Conservation (phyloP, 1,140 invertebrate species). For the Lepidurus packardi region DNA sequence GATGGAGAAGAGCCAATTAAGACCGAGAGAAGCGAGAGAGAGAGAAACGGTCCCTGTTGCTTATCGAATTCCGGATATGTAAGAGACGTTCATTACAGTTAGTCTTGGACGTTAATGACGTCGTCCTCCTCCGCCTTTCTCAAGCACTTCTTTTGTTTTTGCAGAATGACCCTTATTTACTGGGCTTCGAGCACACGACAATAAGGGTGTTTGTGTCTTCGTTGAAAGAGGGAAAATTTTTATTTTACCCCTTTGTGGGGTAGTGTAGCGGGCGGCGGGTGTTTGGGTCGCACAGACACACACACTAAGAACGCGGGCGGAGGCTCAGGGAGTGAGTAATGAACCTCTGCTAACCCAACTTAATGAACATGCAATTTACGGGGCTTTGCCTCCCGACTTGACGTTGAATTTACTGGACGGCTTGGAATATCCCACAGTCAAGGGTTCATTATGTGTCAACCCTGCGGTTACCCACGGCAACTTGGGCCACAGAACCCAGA, state of each 20-base stretch:
- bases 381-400: background rate
- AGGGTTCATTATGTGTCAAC: background rate
- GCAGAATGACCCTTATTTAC: background rate
- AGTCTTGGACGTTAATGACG: constrained; percentile 9
- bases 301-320: background rate
- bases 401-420: constrained; percentile 4
- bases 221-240: background rate
- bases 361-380: constrained; percentile 19
- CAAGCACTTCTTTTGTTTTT: constrained; percentile 9
- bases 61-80: constrained; percentile 22
- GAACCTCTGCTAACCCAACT: constrained; percentile 11
- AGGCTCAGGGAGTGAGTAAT: background rate
- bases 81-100: constrained; percentile 22
- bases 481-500: background rate
- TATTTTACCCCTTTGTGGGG: constrained; percentile 2
- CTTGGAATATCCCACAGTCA: background rate
- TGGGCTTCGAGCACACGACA: background rate
- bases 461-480: background rate
- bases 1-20: constrained; percentile 7
- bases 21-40: background rate
- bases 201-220: background rate
- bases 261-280: background rate
- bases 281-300: background rate
- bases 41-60: background rate
- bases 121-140: background rate